Base-by-base conservation (phyloP, 2,113 vertebrate genomes). In the Syngnathus scovelli region DNA sequence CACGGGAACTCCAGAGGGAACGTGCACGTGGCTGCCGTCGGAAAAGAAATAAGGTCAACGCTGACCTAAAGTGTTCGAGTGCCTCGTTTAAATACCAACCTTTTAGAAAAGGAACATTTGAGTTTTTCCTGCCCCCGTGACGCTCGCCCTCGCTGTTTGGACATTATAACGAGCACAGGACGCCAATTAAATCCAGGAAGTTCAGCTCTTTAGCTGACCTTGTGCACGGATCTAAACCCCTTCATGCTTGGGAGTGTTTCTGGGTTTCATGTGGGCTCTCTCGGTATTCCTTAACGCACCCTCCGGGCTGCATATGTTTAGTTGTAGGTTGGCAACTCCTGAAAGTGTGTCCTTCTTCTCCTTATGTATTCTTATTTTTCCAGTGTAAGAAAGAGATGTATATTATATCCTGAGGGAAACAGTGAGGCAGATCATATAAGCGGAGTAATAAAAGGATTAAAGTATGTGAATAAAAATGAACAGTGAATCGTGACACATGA, bases 51-150 rank as follows among this genome's bases (percentile, higher is more conserved):
- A 63, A 74, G 83, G 81, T 82, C 74, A 54, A 77, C 70, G 81
- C 83, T 86, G 86, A 43, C 85, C 87, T 86, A 76, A 77, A 82
- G 77, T 86, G 85, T 86, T 83, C 62, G 84, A 87, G 84, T 87
- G 88, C 88, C 87, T 89, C 75, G 85, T 85, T 85, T 86, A 71
- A 78, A 83, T 85, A 80, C 48, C 59, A 70, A 52, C 33, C 33
- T 63, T 27, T 44, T 63, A 27, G 39, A 63, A 43, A 72, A 69
- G 55, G 36, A 64, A 55, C 36, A 64, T 52, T 46, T 54, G 63
- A 65, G 15, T 78, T 75, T 59, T 63, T 46, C 27, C 39, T 43
- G n/a, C 39, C 60, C 37, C 16, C 8, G 60, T 41, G 37, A 63
- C 23, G 19, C 23, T 46, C 41, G 11, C 39, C 37, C 7, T 39